phyloP scores from a whole-genome alignment of 2,113 vertebrate genomes.

The Physeter macrocephalus region DNA sequence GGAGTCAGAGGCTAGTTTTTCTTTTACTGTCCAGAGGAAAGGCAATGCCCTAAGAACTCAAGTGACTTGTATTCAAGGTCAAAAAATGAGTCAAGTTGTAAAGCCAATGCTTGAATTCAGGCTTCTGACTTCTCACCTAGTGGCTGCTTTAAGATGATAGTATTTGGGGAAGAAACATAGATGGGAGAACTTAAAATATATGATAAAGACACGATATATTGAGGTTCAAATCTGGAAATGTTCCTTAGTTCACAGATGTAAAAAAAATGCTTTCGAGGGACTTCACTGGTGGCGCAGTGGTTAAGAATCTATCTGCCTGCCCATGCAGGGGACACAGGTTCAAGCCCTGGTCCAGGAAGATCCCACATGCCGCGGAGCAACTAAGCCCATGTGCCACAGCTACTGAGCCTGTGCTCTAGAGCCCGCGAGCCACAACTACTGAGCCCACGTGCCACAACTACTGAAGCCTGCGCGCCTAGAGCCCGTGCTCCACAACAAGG shows the following conservation, averaged over 20 bases:
- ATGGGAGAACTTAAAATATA: neutral
- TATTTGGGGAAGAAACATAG: slow-evolving; percentile 29
- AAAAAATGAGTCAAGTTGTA: slow-evolving; percentile 29
- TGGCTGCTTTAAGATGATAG: neutral
- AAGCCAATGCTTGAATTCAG: slow-evolving; percentile 10
- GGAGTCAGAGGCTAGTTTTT: slow-evolving; percentile 35
- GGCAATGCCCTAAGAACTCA: slow-evolving; percentile 20
- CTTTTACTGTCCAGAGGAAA: slow-evolving; percentile 40
- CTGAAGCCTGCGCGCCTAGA: too few species aligned
- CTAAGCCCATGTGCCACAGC: too few species aligned
- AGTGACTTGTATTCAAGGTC: slow-evolving; percentile 48
- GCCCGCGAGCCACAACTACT: too few species aligned
- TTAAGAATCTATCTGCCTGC: too few species aligned
- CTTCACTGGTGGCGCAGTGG: too few species aligned
- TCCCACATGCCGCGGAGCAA: too few species aligned
- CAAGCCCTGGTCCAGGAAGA: too few species aligned
- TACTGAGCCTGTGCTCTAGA: too few species aligned
- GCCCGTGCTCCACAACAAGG: too few species aligned
- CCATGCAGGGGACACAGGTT: too few species aligned
- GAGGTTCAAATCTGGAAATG: slow-evolving; percentile 26
- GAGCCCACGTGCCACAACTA: too few species aligned
- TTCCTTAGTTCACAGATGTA: neutral
- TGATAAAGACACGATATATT: neutral
- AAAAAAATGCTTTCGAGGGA: neutral
- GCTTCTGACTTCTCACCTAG: neutral